A percentile compares a stretch with the other conserved stretches of the same genome.
Conservation (phyloP, 2,797 vertebrate species). For the Meriones psammophilus region DNA sequence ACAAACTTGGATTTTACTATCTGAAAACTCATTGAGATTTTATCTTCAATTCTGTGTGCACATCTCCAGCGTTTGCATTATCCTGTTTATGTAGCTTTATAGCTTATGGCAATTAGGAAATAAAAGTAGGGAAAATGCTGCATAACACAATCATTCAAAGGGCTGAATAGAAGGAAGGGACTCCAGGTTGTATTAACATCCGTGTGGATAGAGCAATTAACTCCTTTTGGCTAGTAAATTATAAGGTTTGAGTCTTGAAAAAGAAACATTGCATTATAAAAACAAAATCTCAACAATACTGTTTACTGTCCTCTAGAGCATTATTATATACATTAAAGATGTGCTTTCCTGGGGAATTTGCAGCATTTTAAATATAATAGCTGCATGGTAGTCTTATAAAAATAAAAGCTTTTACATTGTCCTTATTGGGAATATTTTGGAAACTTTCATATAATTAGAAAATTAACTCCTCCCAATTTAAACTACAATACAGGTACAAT, state of each 20-base stretch:
- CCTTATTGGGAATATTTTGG: conserved; percentile 36
- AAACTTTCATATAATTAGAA: neutral
- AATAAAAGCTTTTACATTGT: conserved; percentile 40
- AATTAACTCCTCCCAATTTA: conserved; percentile 23
- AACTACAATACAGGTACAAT: neutral
- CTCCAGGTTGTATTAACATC: neutral
- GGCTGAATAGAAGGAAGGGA: neutral
- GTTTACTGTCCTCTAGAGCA: neutral
- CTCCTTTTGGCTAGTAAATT: neutral
- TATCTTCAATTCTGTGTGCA: conserved; percentile 45
- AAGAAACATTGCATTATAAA: neutral
- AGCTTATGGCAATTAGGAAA: conserved; percentile 60
- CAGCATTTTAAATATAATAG: conserved; percentile 50
- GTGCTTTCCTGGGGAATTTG: conserved; percentile 19
- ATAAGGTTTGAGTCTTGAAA: neutral
- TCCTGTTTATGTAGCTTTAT: neutral
- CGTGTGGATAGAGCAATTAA: conserved; percentile 2
- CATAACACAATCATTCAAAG: conserved; percentile 53
- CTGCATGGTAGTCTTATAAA: conserved; percentile 24
- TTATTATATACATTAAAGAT: conserved; percentile 13
- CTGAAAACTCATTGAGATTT: conserved; percentile 60
- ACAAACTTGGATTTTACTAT: conserved; percentile 46
- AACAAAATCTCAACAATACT: conserved; percentile 7
- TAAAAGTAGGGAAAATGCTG: neutral
- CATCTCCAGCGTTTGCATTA: conserved; percentile 36